These are phyloP conservation scores for Xyrauchen texanus DNA, from an alignment of 2,113 vertebrate genomes.

Conservation along the genomic window DNA sequence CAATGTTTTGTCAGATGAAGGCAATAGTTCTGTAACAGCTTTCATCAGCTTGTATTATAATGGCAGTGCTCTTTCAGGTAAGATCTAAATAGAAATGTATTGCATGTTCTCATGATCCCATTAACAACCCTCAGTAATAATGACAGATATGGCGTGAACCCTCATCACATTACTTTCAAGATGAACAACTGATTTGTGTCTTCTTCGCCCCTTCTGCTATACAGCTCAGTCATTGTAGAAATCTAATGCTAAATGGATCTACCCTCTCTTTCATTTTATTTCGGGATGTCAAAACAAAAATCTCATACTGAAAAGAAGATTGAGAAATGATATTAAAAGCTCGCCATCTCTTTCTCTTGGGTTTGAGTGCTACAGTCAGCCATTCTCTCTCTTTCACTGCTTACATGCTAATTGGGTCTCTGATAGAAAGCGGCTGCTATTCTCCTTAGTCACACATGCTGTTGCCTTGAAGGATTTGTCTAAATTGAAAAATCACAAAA, in stretches of 20 bases:
- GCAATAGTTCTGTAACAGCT: not conserved
- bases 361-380: slow-evolving; percentile 1
- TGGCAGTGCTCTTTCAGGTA: not conserved
- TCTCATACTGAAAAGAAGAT: slow-evolving; percentile 14
- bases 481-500: slow-evolving; percentile 71
- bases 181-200: not conserved
- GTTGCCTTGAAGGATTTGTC: slow-evolving; percentile 60
- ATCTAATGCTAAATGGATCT: slow-evolving; percentile 39
- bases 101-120: not conserved
- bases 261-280: slow-evolving; percentile 22
- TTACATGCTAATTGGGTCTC: slow-evolving; percentile 69
- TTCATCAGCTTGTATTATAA: not conserved
- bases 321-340: slow-evolving; percentile 42
- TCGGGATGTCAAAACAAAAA: slow-evolving; percentile 15
- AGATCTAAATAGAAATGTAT: slow-evolving; percentile 13
- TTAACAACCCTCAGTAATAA: not conserved
- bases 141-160: not conserved
- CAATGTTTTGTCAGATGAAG: not conserved
- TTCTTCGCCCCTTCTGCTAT: slow-evolving; percentile 12
- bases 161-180: slow-evolving; percentile 6
- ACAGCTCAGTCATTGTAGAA: slow-evolving; percentile 12
- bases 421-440: slow-evolving; percentile 65
- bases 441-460: slow-evolving; percentile 66
- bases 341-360: not conserved
- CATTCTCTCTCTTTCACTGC: slow-evolving; percentile 20